Conservation (phyloP, 2,797 vertebrate species). For the Atherinosoma microstoma region DNA sequence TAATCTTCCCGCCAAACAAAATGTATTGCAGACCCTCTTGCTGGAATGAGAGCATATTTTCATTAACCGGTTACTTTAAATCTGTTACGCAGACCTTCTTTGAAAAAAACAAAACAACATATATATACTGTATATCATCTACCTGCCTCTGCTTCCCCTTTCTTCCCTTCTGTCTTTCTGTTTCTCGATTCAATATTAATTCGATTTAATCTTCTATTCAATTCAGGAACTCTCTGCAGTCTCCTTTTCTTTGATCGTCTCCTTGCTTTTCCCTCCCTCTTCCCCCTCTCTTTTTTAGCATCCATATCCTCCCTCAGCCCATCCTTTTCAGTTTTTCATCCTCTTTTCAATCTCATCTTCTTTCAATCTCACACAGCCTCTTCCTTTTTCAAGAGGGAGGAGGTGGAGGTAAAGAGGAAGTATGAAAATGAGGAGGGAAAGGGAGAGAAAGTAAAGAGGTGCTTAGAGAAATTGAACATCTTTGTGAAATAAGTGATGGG, state of each 20-base stretch:
- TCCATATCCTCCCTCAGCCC: constrained; percentile 43
- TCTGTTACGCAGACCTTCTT: constrained; percentile 35
- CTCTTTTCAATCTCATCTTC: constrained; percentile 69
- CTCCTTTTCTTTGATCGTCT: constrained; percentile 71
- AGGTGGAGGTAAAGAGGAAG: not conserved
- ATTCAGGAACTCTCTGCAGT: constrained; percentile 70
- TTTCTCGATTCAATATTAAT: constrained; percentile 73
- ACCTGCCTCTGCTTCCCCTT: constrained; percentile 22
- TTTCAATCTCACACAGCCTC: constrained; percentile 41
- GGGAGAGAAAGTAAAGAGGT: constrained; percentile 8
- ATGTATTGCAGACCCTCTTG: constrained; percentile 7
- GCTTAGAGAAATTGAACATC: constrained; percentile 51
- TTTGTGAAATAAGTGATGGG: constrained; percentile 39
- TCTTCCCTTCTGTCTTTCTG: constrained; percentile 16
- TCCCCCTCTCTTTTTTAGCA: constrained; percentile 25
- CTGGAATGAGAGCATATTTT: constrained; percentile 28
- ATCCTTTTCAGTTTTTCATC: constrained; percentile 62
- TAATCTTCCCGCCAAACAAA: constrained; percentile 19
- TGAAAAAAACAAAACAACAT: not conserved
- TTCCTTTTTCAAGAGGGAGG: constrained; percentile 35
- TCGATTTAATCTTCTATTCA: constrained; percentile 77
- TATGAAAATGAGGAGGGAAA: not conserved
- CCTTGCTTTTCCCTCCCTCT: constrained; percentile 22
- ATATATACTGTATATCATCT: constrained; percentile 11
- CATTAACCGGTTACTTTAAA: constrained; percentile 51